Evolutionary conservation across 2,888 invertebrate species (phyloP), one percentile per base, ranked within the genome.

Genomic region (Tiphia femorata): DNA sequence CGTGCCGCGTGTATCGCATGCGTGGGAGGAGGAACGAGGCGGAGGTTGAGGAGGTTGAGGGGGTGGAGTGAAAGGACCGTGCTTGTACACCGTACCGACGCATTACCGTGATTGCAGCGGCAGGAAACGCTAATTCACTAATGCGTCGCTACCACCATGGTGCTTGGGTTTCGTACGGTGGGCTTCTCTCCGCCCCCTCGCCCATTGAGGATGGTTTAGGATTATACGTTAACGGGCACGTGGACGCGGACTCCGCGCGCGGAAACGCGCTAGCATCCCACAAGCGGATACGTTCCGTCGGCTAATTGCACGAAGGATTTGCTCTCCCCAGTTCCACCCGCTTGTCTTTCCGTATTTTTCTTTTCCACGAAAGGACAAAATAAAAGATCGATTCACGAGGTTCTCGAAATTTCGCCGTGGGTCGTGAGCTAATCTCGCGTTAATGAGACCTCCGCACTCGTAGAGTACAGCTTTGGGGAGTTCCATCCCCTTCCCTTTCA

Each of bases 21-120:
- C 33, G 33, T n/a, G 14, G 12, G 33, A 33, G 33, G 33, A 14
- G 25, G 5, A 25, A 8, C 25, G 25, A 5, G 25, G 25, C 25
- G 25, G 25, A 25, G 12, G 40, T 7, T 19, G 10, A 21, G 12
- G 6, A 40, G 21, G 14, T 12, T 5, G 38, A 38, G 16, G 14
- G 42, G 25, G 23, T 3, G 30, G 44, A 5, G 14, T 40, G 62
- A 27, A 25, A 21, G 30, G 17, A 35, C 37, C 6, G 37, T 53
- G 55, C 66, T 54, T 60, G 17, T 38, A 38, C 19, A 48, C 41
- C 58, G 54, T 67, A 49, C 43, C 29, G 56, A 43, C 64, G 76
- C 80, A 81, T 79, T 80, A 81, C 78, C 77, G 73, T 80, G 79
- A 80, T 80, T 80, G 79, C 79, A 72, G 73, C 72, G 69, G 59